Evolutionary conservation across 2,113 vertebrate genomes (phyloP).

Genomic region (Hystrix brachyura): DNA sequence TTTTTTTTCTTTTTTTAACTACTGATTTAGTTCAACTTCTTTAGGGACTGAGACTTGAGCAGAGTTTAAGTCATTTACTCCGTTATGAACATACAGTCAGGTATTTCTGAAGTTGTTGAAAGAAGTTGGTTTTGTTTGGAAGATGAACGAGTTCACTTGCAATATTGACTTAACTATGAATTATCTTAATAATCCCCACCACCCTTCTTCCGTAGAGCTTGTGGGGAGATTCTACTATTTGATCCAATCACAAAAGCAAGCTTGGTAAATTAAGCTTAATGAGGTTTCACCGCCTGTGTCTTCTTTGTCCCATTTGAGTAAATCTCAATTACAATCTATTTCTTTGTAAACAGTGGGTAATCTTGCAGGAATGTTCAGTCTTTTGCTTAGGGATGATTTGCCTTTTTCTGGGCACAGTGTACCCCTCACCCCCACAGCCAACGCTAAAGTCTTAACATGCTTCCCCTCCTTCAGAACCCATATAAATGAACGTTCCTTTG

Average conservation of each 20-base stretch:
- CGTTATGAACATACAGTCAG: not conserved
- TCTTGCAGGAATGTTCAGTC: slow-evolving; percentile 75
- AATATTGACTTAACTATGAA: slow-evolving; percentile 16
- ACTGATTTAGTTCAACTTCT: not conserved
- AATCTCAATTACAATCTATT: slow-evolving; percentile 76
- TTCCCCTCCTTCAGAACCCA: slow-evolving; percentile 79
- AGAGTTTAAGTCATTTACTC: not conserved
- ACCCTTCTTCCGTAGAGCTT: not conserved
- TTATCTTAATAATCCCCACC: not conserved
- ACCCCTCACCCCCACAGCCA: slow-evolving; percentile 63
- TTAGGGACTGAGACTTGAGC: not conserved
- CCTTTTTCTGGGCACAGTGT: slow-evolving; percentile 67
- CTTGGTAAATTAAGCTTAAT: not conserved
- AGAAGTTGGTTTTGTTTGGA: not conserved
- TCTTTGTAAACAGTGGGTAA: slow-evolving; percentile 82
- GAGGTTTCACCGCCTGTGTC: not conserved
- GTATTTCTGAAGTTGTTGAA: slow-evolving; percentile 42
- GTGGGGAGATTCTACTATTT: not conserved
- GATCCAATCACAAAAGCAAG: slow-evolving; percentile 27
- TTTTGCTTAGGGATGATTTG: slow-evolving; percentile 62
- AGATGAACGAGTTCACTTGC: not conserved
- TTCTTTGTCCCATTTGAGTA: slow-evolving; percentile 65
- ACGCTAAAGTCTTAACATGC: slow-evolving; percentile 73
- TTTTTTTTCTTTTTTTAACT: not conserved
- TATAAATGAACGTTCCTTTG: slow-evolving; percentile 86